These are phyloP conservation scores for Drosophila niveifrons DNA, from an alignment of 2,888 invertebrate species.

Conservation along the genomic window DNA sequence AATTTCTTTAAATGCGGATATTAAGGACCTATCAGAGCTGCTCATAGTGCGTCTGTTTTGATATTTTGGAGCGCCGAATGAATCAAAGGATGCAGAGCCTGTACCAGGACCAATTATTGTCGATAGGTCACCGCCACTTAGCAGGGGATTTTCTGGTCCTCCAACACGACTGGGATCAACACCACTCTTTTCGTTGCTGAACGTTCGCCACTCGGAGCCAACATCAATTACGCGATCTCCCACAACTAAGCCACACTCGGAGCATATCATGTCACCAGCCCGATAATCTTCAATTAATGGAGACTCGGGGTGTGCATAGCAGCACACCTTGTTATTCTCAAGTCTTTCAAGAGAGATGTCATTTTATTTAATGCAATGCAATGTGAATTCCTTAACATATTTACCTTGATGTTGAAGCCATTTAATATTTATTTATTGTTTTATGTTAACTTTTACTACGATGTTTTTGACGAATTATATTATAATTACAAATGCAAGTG, in stretches of 20 bases:
- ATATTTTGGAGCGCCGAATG: constrained; percentile 92
- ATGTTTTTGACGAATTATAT: constrained; percentile 4
- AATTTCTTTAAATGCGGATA: constrained; percentile 98
- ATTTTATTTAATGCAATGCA: constrained; percentile 4
- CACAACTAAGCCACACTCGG: constrained; percentile 99
- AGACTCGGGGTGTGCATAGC: constrained; percentile 97
- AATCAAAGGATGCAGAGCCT: constrained; percentile 94
- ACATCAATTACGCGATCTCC: constrained; percentile 99
- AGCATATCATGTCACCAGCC: constrained; percentile 98
- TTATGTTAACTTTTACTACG: constrained; percentile 14
- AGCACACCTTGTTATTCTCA: constrained; percentile 92
- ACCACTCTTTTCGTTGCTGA: constrained; percentile 98
- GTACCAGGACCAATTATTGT: constrained; percentile 95
- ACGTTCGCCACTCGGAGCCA: constrained; percentile 99
- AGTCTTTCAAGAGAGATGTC: constrained; percentile 40
- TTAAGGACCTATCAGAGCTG: constrained; percentile 97
- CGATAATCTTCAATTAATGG: constrained; percentile 98
- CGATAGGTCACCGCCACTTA: constrained; percentile 97
- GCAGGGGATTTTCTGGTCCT: constrained; percentile 98
- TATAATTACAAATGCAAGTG: constrained; percentile 36
- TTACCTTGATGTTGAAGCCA: constrained; percentile 74
- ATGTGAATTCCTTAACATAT: not conserved
- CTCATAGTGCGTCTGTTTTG: constrained; percentile 93
- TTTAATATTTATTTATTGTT: constrained; percentile 36
- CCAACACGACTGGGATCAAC: constrained; percentile 99